Conservation (phyloP, 2,113 vertebrate species). For the Fregetta grallaria region DNA sequence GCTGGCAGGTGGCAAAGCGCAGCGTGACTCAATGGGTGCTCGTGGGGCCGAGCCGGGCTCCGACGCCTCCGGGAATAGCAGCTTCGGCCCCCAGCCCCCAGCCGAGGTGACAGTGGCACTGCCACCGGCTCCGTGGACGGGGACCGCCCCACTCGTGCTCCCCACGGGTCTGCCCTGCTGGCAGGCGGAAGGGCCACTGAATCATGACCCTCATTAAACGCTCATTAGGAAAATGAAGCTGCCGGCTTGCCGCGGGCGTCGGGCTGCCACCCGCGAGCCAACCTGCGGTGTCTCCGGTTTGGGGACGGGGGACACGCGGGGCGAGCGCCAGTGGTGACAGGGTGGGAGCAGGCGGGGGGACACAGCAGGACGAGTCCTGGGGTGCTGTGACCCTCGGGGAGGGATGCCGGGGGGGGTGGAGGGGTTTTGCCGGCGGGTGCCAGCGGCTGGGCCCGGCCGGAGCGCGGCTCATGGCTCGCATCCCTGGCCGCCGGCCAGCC, state of each 20-base stretch:
- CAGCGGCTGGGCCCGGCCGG: accelerated
- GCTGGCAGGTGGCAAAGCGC: neutral
- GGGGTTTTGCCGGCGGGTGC: neutral
- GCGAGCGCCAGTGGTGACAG: accelerated
- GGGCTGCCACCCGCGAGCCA: neutral
- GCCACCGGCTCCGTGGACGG: neutral
- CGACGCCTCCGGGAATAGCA: neutral
- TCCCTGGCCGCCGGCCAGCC: neutral
- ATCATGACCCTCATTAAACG: neutral
- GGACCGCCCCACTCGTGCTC: neutral
- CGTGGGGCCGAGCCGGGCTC: neutral
- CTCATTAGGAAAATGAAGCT: conserved; percentile 39
- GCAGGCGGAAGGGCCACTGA: neutral
- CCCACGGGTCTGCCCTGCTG: neutral
- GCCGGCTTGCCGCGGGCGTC: accelerated
- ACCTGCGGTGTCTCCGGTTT: accelerated
- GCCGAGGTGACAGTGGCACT: neutral
- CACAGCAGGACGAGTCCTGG: accelerated
- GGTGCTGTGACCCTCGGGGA: accelerated
- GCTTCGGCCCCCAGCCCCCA: neutral
- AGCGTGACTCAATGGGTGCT: neutral
- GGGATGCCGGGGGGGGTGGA: accelerated
- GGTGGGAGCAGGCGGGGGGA: accelerated
- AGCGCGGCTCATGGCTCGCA: neutral
- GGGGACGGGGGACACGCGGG: neutral